Evolutionary conservation across 2,888 invertebrate genomes (phyloP), one percentile per base, ranked within the genome.

Genomic region (Drosophila antonietae): DNA sequence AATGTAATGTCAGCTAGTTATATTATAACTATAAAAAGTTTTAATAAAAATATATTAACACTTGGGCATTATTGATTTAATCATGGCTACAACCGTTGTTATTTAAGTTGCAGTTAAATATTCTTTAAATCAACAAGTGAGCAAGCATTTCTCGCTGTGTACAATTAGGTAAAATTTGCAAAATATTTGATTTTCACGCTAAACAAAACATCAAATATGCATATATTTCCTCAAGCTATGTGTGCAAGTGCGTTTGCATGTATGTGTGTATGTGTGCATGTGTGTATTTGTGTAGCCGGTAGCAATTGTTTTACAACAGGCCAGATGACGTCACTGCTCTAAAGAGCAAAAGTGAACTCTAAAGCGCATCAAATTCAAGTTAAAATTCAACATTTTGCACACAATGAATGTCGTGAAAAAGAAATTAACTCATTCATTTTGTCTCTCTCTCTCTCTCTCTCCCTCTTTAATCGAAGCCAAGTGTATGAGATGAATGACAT

Each of bases 401-500:
- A 70, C 70, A 70, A 66, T 55, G 65, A 68, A 77, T 62, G 61
- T 52, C 55, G 60, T 67, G 56, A 68, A 71, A 64, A 68, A 61
- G 33, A 41, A 51, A 15, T 31, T n/a, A 57, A 46, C 20, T 67
- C 35, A 46, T 68, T 68, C 47, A 28, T 39, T 12, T 31, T 31
- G 43, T 72, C 37, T 47, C 1, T 18, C 46, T 55, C 7, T 31
- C 15, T 35, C 37, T 12, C 12, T 8, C 66, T 60, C 52, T 33
- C 44, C 58, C 20, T 44, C 56, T 12, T 44, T 52, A 60, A 73
- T 80, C 73, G 75, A 82, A 78, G 68, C 67, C 37, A 31, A 56
- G 46, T 68, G 60, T 64, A 53, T 44, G 75, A 89, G 88, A 89
- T 84, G 83, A 88, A 89, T 86, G 86, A 86, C 88, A 87, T 86